Evolutionary conservation across 2,888 invertebrate genomes (phyloP), one percentile per base, ranked within the genome.

Genomic region (Tinea pellionella): DNA sequence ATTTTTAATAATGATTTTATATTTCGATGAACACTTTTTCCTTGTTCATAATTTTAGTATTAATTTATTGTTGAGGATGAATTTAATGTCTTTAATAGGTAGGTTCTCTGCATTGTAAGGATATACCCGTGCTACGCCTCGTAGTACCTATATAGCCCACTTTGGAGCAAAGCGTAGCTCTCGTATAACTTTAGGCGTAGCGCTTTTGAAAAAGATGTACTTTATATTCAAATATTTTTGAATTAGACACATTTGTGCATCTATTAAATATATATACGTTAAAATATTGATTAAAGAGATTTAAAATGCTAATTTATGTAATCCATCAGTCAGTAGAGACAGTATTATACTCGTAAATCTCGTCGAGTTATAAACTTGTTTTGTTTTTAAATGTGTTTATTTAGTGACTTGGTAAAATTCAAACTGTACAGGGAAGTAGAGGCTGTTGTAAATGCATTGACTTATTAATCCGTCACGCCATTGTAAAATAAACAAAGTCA

Each of bases 1-100:
- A 63, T 70, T 72, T 63, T 75, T 76, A 77, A 78, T 77, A 66
- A 67, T 65, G 61, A 1, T 3, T 19, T 55, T 55, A 32, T 1
- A 11, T 2, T 24, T 19, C 13, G 30, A 15, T 57, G 7, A 55
- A 32, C 16, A 32, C 15, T 32, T 80, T 81, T 81, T 82, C 82
- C 83, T 81, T 64, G 67, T 73, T 57, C 2, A 53, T 12, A 24
- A 53, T 6, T 16, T 41, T 16, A 47, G 1, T 8, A 15, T 15
- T 47, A 9, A 47, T 47, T 47, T 47, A 47, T 15, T 47, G 15
- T 16, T 15, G 24, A 24, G 24, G n/a, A n/a, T n/a, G n/a, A n/a
- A n/a, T n/a, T n/a, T n/a, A n/a, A n/a, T n/a, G n/a, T n/a, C n/a
- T n/a, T n/a, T n/a, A n/a, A n/a, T n/a, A n/a, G n/a, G n/a, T n/a